Evolutionary conservation across 1,140 invertebrate species (phyloP), one percentile per base, ranked within the genome.

Genomic region (Mercenaria mercenaria): DNA sequence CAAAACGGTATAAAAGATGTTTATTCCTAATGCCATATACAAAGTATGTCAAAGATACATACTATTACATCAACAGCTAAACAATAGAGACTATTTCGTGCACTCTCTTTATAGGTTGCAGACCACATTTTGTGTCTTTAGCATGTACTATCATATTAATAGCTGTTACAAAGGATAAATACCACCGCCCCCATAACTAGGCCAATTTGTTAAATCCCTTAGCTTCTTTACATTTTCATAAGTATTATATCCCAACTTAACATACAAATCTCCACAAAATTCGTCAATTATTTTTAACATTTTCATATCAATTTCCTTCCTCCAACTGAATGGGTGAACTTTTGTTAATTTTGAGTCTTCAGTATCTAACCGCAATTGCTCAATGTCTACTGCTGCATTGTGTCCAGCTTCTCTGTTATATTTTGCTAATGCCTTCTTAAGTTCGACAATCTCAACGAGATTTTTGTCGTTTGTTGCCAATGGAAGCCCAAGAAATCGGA

Each of bases 241-340:
- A 1, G 23, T 39, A 56, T 79, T 79, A 56, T 79, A 79, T n/a
- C 76, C 76, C 20, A 79, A 39, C 15, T 52, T 56, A 29, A 32
- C 1, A 32, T 56, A 59, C 34, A 79, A 13, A 18, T 59, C 34
- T 11, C 23, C 6, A 56, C 76, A 79, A 20, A 37, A 20, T 23
- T 23, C 11, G 29, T 79, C 47, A 26, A 56, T 37, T 34, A 56
- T 79, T 56, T 34, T 50, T 20, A 79, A 23, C 32, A 1, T 34
- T 0, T 50, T 3, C 11, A 52, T 8, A 1, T 79, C 32, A 4
- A 79, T 52, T 34, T 56, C 50, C 20, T 6, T 8, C 29, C 76
- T 52, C 76, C 76, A 79, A 20, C 1, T 0, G 56, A 79, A 79
- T 8, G 76, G 76, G 32, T 79, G 32, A 20, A 41, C 3, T 23